Conservation (phyloP, 2,888 invertebrate species). For the Dolichomitus sp. region DNA sequence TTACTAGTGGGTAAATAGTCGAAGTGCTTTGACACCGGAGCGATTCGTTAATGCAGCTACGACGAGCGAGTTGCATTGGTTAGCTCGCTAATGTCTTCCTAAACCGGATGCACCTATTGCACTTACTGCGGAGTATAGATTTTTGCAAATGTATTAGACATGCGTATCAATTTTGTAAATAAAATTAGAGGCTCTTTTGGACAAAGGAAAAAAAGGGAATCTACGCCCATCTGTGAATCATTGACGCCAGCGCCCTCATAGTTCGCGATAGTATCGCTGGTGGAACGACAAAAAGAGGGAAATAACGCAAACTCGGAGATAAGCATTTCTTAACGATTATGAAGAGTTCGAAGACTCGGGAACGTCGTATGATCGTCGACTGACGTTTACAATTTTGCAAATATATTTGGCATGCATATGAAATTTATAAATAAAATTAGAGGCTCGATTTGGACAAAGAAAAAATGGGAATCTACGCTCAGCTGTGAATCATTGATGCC, state of each 20-base stretch:
- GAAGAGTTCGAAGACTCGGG: not conserved
- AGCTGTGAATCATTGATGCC: not conserved
- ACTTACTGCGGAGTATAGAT: slow-evolving; percentile 2
- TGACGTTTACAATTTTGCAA: too few species aligned
- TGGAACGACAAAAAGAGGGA: not conserved
- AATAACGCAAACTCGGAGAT: too few species aligned
- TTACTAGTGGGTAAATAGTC: not conserved
- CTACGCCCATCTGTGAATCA: not conserved
- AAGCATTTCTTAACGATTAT: not conserved
- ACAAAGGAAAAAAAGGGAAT: slow-evolving; percentile 7
- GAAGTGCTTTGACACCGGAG: slow-evolving; percentile 5
- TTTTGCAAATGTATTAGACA: slow-evolving; percentile 26
- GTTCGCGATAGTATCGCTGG: not conserved
- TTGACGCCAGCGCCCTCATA: not conserved
- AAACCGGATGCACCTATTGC: slow-evolving; percentile 63
- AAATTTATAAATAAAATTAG: not conserved
- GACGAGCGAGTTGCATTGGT: not conserved
- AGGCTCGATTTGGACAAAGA: not conserved
- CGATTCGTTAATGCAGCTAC: slow-evolving; percentile 18
- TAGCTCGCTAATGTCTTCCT: not conserved
- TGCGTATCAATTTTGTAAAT: not conserved
- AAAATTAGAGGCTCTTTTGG: not conserved
- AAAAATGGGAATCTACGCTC: not conserved
- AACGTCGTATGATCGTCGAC: not conserved
- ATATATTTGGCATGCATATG: slow-evolving; percentile 21